Conservation (phyloP, 2,113 vertebrate species). For the Lethenteron camtschaticum region DNA sequence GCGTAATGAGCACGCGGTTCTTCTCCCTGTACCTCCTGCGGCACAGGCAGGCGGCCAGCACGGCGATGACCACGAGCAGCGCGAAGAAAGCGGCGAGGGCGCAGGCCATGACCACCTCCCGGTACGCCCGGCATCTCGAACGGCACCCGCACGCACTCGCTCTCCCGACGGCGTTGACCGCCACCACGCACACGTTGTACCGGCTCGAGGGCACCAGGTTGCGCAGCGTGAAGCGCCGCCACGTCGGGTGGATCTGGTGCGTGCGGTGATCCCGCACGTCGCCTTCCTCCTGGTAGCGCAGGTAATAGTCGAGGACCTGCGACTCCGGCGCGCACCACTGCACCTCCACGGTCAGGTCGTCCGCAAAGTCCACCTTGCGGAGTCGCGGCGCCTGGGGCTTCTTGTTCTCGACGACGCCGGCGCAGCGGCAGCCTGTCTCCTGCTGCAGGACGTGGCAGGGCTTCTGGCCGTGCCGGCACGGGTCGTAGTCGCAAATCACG, state of each 20-base stretch:
- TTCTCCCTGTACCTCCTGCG: too few relatives aligned
- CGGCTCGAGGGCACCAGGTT: background rate
- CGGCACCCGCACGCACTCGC: background rate
- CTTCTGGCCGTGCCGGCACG: background rate
- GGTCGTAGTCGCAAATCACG: background rate
- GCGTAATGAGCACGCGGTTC: too few relatives aligned
- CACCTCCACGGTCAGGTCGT: background rate
- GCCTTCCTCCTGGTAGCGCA: background rate
- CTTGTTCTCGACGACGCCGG: background rate
- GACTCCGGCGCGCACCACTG: background rate
- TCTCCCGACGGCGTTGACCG: background rate
- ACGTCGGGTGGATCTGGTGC: background rate
- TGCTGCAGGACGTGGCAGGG: background rate
- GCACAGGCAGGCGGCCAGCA: too few relatives aligned
- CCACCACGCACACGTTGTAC: slow-evolving; percentile 1
- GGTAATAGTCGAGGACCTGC: background rate
- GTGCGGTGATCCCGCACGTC: background rate
- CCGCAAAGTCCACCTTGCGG: background rate
- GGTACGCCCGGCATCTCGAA: too few relatives aligned
- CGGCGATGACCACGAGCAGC: too few relatives aligned
- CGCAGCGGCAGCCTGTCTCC: background rate
- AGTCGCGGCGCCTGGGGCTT: background rate
- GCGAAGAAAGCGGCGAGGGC: too few relatives aligned
- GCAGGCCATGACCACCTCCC: too few relatives aligned
- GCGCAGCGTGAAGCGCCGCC: background rate